A percentile compares a stretch with the other conserved stretches of the same genome.
Conservation (phyloP, 2,888 invertebrate genomes). For the Sphinx pinastri region DNA sequence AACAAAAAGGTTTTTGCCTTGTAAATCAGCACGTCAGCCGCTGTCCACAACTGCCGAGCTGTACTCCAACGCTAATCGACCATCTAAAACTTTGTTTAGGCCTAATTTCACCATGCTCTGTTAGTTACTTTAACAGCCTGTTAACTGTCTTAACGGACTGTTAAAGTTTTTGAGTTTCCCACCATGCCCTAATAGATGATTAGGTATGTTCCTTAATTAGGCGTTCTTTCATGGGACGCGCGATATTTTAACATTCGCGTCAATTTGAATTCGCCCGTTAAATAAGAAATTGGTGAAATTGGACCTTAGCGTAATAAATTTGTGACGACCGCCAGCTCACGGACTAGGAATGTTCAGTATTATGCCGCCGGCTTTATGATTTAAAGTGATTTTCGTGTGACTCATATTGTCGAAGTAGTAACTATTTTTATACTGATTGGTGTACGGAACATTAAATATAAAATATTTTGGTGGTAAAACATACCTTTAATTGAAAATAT, state of each 20-base stretch:
- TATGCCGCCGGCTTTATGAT: slow-evolving; percentile 6
- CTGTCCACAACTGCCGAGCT: slow-evolving; percentile 20
- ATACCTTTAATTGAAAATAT: neutral
- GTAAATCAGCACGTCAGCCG: slow-evolving; percentile 71
- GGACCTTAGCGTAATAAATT: too few species aligned
- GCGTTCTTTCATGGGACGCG: too few species aligned
- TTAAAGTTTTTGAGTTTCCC: too few species aligned
- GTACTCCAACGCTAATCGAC: slow-evolving; percentile 54
- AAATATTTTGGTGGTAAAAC: neutral
- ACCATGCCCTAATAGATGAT: too few species aligned
- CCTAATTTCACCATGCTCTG: too few species aligned
- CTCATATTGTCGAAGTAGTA: neutral
- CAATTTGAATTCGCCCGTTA: too few species aligned
- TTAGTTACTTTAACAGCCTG: too few species aligned
- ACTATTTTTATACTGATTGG: slow-evolving; percentile 1
- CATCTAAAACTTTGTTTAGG: slow-evolving; percentile 35
- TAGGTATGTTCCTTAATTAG: too few species aligned
- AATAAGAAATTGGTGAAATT: too few species aligned
- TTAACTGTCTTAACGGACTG: too few species aligned
- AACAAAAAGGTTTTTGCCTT: slow-evolving; percentile 71
- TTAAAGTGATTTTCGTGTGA: slow-evolving; percentile 12
- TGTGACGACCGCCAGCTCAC: slow-evolving; percentile 27
- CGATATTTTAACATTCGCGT: too few species aligned
- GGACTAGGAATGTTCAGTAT: neutral
- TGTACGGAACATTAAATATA: neutral